Percentiles rank a stretch among this genome's conserved stretches.
Evolutionary conservation across 2,888 invertebrate species (phyloP).

Genomic region (Hypselothyrea guttata): DNA sequence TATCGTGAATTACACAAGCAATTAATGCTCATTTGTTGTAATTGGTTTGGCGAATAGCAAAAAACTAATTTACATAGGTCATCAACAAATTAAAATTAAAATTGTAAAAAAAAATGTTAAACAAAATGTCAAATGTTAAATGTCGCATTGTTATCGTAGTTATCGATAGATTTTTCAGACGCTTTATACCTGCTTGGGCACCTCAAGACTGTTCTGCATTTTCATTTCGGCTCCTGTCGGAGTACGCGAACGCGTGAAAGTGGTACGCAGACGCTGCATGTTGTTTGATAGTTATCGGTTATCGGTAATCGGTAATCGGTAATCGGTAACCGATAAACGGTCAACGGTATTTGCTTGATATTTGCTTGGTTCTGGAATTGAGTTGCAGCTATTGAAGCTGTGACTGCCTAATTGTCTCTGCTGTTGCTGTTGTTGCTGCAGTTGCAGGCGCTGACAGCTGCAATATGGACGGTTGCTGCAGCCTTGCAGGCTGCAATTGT

Average conservation of each 20-base stretch:
- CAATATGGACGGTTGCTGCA: constrained; percentile 35
- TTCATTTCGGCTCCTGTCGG: constrained; percentile 96
- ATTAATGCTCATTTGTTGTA: too few relatives aligned
- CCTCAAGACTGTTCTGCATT: constrained; percentile 94
- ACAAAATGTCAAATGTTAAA: neutral
- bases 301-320: constrained; percentile 1
- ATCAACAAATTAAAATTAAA: too few relatives aligned
- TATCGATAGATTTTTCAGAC: constrained; percentile 4
- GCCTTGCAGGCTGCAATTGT: constrained; percentile 17
- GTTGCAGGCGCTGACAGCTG: constrained; percentile 20
- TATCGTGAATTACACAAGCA: neutral
- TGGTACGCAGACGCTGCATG: constrained; percentile 87
- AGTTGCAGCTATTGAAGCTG: constrained; percentile 10
- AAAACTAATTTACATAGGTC: too few relatives aligned
- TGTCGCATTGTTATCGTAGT: neutral
- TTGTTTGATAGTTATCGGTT: constrained; percentile 16
- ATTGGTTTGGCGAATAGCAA: too few relatives aligned
- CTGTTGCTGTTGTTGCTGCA: constrained; percentile 8
- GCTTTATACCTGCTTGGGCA: constrained; percentile 88
- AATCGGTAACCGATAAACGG: neutral
- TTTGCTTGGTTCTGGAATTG: too few relatives aligned
- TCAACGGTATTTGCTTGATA: constrained; percentile 2
- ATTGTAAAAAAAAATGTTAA: too few relatives aligned
- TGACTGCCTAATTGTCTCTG: constrained; percentile 4
- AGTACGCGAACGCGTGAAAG: constrained; percentile 93